Conservation (phyloP, 2,797 vertebrate genomes). For the Chelonia mydas region DNA sequence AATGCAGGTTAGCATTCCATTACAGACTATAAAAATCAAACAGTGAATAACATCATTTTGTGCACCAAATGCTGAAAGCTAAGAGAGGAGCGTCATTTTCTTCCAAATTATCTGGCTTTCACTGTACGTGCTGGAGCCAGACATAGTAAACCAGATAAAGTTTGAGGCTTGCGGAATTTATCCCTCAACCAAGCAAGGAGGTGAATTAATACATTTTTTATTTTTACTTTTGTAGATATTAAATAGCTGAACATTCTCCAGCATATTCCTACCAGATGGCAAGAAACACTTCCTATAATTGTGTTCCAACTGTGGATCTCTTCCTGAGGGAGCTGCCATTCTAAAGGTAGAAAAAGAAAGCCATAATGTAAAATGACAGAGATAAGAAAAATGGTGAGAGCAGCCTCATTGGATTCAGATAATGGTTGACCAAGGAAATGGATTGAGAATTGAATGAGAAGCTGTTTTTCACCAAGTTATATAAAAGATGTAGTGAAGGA, state of each 20-base stretch:
- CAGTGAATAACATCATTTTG: constrained; percentile 7
- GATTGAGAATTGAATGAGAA: constrained; percentile 13
- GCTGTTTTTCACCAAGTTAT: neutral
- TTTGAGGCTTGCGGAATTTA: constrained; percentile 60
- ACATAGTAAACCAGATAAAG: constrained; percentile 59
- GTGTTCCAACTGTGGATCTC: neutral
- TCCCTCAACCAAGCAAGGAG: constrained; percentile 58
- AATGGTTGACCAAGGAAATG: neutral
- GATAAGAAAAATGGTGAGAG: neutral
- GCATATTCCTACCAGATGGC: constrained; percentile 52
- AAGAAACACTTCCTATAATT: constrained; percentile 38
- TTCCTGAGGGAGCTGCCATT: neutral
- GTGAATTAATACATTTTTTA: constrained; percentile 66
- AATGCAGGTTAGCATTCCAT: too few relatives aligned
- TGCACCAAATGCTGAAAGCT: constrained; percentile 44
- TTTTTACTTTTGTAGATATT: constrained; percentile 25
- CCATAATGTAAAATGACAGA: constrained; percentile 31
- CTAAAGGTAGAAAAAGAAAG: constrained; percentile 15
- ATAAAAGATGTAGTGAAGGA: neutral
- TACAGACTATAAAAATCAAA: neutral
- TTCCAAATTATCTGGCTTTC: constrained; percentile 51
- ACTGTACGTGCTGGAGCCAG: constrained; percentile 47
- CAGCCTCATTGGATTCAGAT: constrained; percentile 15
- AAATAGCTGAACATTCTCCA: constrained; percentile 51
- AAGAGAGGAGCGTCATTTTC: constrained; percentile 53